Evolutionary conservation across 2,888 invertebrate genomes (phyloP), one percentile per base, ranked within the genome.

Genomic region (Athalia cordata): DNA sequence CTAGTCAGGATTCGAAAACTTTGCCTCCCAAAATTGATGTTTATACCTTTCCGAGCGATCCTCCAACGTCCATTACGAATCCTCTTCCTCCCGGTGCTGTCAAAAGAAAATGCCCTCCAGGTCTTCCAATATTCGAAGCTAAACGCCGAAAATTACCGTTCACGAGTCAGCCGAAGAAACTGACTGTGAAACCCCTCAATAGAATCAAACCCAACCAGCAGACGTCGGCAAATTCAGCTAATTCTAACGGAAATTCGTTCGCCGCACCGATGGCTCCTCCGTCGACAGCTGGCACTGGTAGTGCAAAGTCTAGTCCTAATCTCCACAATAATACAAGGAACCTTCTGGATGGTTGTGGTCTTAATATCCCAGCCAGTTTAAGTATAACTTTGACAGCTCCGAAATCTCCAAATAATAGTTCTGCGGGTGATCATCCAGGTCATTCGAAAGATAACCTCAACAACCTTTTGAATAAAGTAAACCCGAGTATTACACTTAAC

Each of bases 351-450:
- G 94, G 93, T 75, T 94, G 94, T 88, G 95, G 95, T 87, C 93
- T 95, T 65, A 95, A 94, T 85, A 95, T 95, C 82, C 96, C 96
- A 0, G 94, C 95, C 0, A 95, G 95, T 78, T 90, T 96, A n/a
- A 95, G 95, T n/a, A 95, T 96, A 74, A 96, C 96, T 45, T 91
- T 95, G 66, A 95, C 95, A 45, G 94, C 95, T 4, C 85, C 87
- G 0, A 87, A 86, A 52, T 86, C 86, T 4, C 83, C 86, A 15
- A 67, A 29, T 15, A 70, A 49, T 70, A 72, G 78, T 45, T 59
- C 45, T 13, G 29, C 70, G 5, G 52, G 29, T 0, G n/a, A 4
- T 11, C 62, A 62, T 3, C 49, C 74, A 47, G 62, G 66, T 7
- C 11, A 77, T 57, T 49, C 52, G 72, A 15, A 82, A 79, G 15